Conservation (phyloP, 1,140 invertebrate species). For the Anastrepha ludens region DNA sequence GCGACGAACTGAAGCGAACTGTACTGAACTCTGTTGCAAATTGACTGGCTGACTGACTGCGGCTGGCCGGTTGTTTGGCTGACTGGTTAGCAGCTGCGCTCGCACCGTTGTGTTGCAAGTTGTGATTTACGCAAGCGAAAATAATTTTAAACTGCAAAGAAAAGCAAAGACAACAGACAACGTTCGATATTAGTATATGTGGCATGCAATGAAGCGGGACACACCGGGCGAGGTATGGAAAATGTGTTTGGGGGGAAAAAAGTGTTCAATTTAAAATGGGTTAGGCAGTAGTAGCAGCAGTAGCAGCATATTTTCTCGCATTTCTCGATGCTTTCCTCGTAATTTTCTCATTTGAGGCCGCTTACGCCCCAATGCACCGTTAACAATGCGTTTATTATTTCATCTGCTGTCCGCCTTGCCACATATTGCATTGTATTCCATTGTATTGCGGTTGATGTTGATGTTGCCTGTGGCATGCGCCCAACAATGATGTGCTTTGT, state of each 20-base stretch:
- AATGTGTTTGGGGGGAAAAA: conserved; percentile 7
- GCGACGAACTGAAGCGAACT: conserved; percentile 27
- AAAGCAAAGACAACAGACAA: conserved; percentile 11
- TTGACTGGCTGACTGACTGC: background rate
- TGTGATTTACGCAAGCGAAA: conserved; percentile 51
- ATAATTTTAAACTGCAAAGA: conserved; percentile 38
- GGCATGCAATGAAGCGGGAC: background rate
- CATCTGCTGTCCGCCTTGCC: conserved; percentile 37
- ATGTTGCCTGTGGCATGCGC: conserved; percentile 17
- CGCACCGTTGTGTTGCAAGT: background rate
- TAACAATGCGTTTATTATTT: conserved; percentile 52
- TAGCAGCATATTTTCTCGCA: conserved; percentile 32
- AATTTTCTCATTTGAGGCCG: conserved; percentile 45
- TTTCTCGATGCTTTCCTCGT: conserved; percentile 41
- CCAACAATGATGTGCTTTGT: conserved; percentile 42
- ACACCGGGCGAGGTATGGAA: background rate
- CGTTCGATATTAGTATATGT: background rate
- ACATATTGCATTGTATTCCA: too few relatives aligned
- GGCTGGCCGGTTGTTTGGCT: background rate
- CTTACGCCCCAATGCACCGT: conserved; percentile 18
- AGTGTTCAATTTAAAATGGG: conserved; percentile 47
- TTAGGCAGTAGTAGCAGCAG: background rate
- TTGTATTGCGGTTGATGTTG: conserved; percentile 14
- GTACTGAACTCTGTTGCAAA: conserved; percentile 36
- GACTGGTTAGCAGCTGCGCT: background rate